phyloP scores from a whole-genome alignment of 2,888 invertebrate species.

The Epinotia bilunana region DNA sequence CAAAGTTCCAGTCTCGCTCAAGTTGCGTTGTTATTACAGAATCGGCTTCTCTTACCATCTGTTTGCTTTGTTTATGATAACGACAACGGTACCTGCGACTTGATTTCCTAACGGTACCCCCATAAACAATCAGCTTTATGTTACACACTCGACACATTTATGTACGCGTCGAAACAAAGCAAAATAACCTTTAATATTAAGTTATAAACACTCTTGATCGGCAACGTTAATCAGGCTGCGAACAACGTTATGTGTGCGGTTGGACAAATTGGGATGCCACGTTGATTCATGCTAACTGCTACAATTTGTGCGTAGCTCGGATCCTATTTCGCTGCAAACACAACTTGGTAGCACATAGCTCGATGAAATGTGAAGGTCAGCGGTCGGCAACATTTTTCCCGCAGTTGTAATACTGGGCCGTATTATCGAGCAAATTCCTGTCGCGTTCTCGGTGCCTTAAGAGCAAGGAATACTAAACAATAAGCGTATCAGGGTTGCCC shows the following conservation, averaged over 20 bases:
- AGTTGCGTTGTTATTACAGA: conserved; percentile 4
- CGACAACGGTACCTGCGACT: conserved; percentile 39
- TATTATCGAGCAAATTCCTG: conserved; percentile 37
- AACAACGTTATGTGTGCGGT: conserved; percentile 32
- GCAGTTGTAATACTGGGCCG: conserved; percentile 16
- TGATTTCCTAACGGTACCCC: conserved; percentile 44
- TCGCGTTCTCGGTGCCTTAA: conserved; percentile 15
- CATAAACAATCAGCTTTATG: conserved; percentile 44
- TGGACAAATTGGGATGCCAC: conserved; percentile 30
- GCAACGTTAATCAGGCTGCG: conserved; percentile 17
- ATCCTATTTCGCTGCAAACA: conserved; percentile 11
- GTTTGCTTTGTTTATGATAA: conserved; percentile 40
- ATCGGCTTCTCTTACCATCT: conserved; percentile 24
- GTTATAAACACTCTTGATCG: conserved; percentile 8
- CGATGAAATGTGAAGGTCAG: conserved; percentile 43
- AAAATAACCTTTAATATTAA: conserved; percentile 17
- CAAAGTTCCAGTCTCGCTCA: not conserved
- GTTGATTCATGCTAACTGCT: conserved; percentile 34
- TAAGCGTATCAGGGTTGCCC: conserved; percentile 8
- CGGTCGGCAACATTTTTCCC: conserved; percentile 41
- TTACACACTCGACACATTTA: conserved; percentile 31
- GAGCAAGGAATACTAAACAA: conserved; percentile 35
- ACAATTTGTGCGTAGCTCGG: conserved; percentile 14
- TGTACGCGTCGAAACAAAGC: not conserved
- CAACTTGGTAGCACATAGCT: conserved; percentile 26